Conservation (phyloP, 2,888 invertebrate genomes). For the Chrysolina haemoptera region DNA sequence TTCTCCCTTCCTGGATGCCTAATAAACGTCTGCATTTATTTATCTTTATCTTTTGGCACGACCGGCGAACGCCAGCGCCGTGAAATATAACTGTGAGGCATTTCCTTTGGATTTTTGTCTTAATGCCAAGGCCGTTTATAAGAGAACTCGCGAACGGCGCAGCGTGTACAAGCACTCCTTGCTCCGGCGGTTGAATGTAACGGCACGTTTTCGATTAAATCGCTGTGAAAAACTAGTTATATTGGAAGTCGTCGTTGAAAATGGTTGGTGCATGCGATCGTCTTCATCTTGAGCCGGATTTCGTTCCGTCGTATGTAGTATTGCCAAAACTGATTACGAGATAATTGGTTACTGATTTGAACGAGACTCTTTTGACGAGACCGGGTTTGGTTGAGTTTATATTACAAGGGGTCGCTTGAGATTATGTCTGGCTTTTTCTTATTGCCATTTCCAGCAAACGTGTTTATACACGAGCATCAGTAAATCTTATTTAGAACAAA, state of each 20-base stretch:
- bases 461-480: too few relatives aligned
- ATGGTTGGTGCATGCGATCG: background rate
- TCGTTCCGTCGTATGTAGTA: too few relatives aligned
- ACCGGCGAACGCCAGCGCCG: constrained; percentile 6
- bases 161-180: constrained; percentile 7
- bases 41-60: constrained; percentile 16
- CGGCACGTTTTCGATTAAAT: constrained; percentile 18
- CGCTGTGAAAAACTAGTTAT: constrained; percentile 3
- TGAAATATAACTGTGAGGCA: constrained; percentile 22
- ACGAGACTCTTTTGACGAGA: too few relatives aligned
- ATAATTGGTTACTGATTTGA: too few relatives aligned
- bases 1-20: background rate
- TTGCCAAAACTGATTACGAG: too few relatives aligned
- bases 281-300: too few relatives aligned
- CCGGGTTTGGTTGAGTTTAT: too few relatives aligned
- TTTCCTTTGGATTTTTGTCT: constrained; percentile 22
- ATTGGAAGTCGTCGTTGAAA: background rate
- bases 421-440: too few relatives aligned
- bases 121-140: constrained; percentile 28
- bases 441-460: too few relatives aligned
- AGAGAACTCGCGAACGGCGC: constrained; percentile 10
- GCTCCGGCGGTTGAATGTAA: constrained; percentile 11
- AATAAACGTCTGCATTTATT: constrained; percentile 4
- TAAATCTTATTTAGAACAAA: too few relatives aligned
- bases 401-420: too few relatives aligned